phyloP scores from a whole-genome alignment of 1,140 invertebrate species.

The Ips nitidus region DNA sequence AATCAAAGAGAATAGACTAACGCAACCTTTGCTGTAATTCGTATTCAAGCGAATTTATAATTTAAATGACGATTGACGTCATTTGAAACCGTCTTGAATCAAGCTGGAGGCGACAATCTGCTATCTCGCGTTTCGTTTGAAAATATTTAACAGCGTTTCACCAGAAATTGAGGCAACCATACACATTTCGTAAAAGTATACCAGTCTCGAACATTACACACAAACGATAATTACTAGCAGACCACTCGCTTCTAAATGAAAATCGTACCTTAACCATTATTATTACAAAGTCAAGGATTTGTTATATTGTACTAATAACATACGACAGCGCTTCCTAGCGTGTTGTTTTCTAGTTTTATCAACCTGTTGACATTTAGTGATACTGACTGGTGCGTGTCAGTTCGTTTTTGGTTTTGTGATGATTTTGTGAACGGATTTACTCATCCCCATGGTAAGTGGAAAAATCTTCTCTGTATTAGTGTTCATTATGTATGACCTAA shows the following conservation, averaged over 20 bases:
- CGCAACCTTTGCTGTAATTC: too few species aligned
- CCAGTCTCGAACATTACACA: slow-evolving; percentile 15
- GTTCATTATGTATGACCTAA: background rate
- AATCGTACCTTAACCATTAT: slow-evolving; percentile 19
- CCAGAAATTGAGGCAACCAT: slow-evolving; percentile 13
- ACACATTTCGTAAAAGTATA: slow-evolving; percentile 19
- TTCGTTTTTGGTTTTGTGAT: slow-evolving; percentile 22
- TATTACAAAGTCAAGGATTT: slow-evolving; percentile 37
- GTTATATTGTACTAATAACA: slow-evolving; percentile 31
- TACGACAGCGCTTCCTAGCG: slow-evolving; percentile 33
- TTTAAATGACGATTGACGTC: slow-evolving; percentile 22
- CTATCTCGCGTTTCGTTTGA: slow-evolving; percentile 3
- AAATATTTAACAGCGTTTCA: slow-evolving; percentile 14
- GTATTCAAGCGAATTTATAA: background rate
- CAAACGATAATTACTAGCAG: slow-evolving; percentile 13
- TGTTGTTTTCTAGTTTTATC: slow-evolving; percentile 30
- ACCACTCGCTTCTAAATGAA: slow-evolving; percentile 16
- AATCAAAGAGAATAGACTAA: too few species aligned
- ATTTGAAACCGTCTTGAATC: slow-evolving; percentile 8
- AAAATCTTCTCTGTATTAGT: background rate
- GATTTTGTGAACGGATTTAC: slow-evolving; percentile 11
- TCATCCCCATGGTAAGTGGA: slow-evolving; percentile 8
- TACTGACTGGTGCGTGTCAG: slow-evolving; percentile 7
- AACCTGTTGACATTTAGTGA: slow-evolving; percentile 19
- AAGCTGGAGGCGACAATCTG: background rate